Percentiles rank a stretch among this genome's conserved stretches.
Conservation (phyloP, 2,797 vertebrate genomes). For the Pantherophis vulpinus region DNA sequence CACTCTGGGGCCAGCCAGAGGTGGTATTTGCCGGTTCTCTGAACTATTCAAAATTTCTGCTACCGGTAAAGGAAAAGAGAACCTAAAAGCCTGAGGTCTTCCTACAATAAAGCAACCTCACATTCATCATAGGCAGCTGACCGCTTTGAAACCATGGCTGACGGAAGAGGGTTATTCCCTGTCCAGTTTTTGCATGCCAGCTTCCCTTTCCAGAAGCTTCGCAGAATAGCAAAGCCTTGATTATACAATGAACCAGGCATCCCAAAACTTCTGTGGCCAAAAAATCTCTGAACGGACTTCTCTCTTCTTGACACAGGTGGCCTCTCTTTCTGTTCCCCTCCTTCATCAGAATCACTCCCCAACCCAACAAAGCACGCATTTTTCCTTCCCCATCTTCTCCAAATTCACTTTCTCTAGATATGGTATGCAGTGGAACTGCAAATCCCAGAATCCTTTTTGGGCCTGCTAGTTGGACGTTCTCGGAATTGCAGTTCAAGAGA, state of each 20-base stretch:
- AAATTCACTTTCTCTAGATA: not conserved
- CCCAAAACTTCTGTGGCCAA: slow-evolving; percentile 63
- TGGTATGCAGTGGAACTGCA: not conserved
- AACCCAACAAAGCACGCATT: not conserved
- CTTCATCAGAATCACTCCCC: not conserved
- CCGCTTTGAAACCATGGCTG: not conserved
- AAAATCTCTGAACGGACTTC: slow-evolving; percentile 67
- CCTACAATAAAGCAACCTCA: not conserved
- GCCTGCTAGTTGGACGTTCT: not conserved
- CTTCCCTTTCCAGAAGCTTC: not conserved
- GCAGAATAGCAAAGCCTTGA: slow-evolving; percentile 48
- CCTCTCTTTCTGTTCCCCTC: slow-evolving; percentile 24
- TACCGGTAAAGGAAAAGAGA: not conserved
- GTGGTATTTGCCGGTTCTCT: too few species aligned
- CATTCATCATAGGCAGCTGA: not conserved
- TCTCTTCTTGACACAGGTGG: slow-evolving; percentile 58
- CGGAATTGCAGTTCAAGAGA: not conserved
- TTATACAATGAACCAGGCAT: slow-evolving; percentile 66
- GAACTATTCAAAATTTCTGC: too few species aligned
- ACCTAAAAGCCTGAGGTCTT: not conserved
- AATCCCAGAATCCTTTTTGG: not conserved
- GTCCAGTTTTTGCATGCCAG: not conserved
- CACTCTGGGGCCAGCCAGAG: too few species aligned
- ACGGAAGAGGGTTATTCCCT: not conserved
- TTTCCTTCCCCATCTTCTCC: not conserved